Evolutionary conservation across 1,140 invertebrate genomes (phyloP).

Genomic region (Aphidius gifuensis): DNA sequence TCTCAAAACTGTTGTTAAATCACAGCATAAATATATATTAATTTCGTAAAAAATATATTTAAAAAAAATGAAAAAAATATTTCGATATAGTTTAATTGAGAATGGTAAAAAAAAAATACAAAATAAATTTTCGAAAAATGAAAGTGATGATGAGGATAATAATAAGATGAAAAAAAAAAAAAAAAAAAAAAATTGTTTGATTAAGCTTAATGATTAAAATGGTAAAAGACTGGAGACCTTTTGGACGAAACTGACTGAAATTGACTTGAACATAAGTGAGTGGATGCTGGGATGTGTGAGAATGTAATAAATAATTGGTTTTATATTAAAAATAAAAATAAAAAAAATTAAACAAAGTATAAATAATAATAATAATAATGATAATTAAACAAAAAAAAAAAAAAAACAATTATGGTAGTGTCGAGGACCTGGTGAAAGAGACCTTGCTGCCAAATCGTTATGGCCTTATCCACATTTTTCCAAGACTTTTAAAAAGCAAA

Average conservation of each 20-base stretch:
- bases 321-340: slow-evolving; percentile 43
- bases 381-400: too few species aligned
- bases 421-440: slow-evolving; percentile 44
- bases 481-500: slow-evolving; percentile 51
- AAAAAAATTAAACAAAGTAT: slow-evolving; percentile 23
- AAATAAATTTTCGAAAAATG: background rate
- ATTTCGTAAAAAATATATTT: too few species aligned
- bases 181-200: slow-evolving; percentile 28
- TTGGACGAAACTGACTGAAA: slow-evolving; percentile 26
- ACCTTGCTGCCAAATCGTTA: slow-evolving; percentile 54
- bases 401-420: slow-evolving; percentile 39
- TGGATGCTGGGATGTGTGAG: slow-evolving; percentile 32
- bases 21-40: too few species aligned
- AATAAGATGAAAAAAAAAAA: slow-evolving; percentile 32
- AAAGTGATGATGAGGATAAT: slow-evolving; percentile 33
- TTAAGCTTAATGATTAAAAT: too few species aligned
- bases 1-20: slow-evolving; percentile 39
- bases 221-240: slow-evolving; percentile 27
- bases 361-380: too few species aligned
- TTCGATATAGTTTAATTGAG: too few species aligned
- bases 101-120: too few species aligned
- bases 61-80: too few species aligned
- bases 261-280: slow-evolving; percentile 24
- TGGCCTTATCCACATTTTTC: slow-evolving; percentile 57
- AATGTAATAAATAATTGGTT: slow-evolving; percentile 37